Base-by-base conservation (phyloP, 2,113 vertebrate genomes). In the Chaetorhynchus papuensis region DNA sequence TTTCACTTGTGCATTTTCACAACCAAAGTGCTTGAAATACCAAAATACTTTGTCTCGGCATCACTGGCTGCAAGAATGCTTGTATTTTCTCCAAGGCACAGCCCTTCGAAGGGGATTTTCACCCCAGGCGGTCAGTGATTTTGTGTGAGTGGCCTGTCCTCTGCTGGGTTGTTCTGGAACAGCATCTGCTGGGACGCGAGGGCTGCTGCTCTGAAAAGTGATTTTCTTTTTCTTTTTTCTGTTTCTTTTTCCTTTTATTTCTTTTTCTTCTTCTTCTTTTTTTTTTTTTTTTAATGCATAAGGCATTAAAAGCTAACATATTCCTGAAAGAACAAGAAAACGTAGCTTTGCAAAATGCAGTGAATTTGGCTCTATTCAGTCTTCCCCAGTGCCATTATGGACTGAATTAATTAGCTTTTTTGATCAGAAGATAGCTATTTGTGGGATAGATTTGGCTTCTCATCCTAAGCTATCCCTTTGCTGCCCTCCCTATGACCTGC, bases 101-200 rank as follows among this genome's bases (percentile, higher is more conserved):
- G 13, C 37, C 11, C 53, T 59, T 6, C 3, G 17, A 33, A 60
- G n/a, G 70, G 66, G n/a, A 53, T 72, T 88, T 94, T 61, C 23
- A 1, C 8, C 7, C 16, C 2, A 10, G 28, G 35, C 77, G 83
- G 79, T 91, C 42, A 28, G 42, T 11, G 79, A 54, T 96, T 96
- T 81, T 87, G 24, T 94, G 31, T 81, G 94, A 82, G 57, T 16
- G 86, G 87, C 89, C 95, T 96, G 97, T 77, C 97, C 95, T 95
- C 97, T 97, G 90, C 94, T 96, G 97, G 96, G 92, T 45, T 83
- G n/a, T 78, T 95, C 16, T 26, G 93, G 91, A 94, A 89, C 14
- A 33, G 68, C 94, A 94, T 54, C 59, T 4, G 0, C 64, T 72
- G 79, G 19, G 37, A 63, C 66, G 10, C 0, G 5, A 31, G n/a